Conservation (phyloP, 2,113 vertebrate genomes). For the Bubo blakistoni region DNA sequence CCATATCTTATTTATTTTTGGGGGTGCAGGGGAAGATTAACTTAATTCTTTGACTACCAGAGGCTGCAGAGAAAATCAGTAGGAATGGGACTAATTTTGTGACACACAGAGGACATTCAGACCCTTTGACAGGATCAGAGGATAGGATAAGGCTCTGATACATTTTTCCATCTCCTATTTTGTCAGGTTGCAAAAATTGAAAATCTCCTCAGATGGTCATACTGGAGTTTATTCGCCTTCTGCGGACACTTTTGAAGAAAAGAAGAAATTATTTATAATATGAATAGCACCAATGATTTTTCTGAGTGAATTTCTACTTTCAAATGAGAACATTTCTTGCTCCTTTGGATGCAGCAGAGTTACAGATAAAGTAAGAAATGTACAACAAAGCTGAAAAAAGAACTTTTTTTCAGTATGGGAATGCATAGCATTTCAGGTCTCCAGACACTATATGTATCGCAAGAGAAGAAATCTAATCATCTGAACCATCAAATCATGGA, state of each 20-base stretch:
- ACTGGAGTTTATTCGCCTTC: background rate
- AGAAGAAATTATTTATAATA: background rate
- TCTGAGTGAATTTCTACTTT: background rate
- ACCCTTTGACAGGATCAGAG: background rate
- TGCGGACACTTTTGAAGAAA: background rate
- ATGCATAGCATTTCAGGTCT: background rate
- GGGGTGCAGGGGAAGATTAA: background rate
- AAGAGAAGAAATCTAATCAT: background rate
- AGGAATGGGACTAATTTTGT: background rate
- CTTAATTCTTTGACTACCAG: background rate
- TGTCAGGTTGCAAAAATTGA: background rate
- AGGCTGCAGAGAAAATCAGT: background rate
- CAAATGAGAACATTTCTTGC: background rate
- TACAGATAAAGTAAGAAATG: background rate
- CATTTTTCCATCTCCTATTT: background rate
- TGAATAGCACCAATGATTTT: background rate
- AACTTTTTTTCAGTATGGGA: background rate
- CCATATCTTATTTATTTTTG: background rate
- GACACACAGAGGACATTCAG: background rate
- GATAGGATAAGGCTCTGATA: background rate
- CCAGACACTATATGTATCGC: background rate
- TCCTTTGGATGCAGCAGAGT: background rate
- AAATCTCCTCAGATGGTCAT: background rate
- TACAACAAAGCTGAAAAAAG: background rate
- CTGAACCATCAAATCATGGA: background rate